Base-by-base conservation (phyloP, 2,888 invertebrate species). In the Thelaira solivaga region DNA sequence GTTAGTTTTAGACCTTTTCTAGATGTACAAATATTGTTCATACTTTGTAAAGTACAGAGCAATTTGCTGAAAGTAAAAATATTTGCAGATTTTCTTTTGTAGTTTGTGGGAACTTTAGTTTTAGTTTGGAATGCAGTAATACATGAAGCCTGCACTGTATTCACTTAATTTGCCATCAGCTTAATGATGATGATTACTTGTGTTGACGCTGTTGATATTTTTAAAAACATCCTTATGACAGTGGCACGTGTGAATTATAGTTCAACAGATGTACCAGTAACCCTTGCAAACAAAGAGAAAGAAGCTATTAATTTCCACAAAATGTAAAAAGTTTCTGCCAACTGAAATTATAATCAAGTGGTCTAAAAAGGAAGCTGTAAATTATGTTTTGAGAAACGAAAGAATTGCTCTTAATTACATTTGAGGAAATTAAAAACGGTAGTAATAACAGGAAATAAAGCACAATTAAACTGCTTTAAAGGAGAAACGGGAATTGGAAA, bases 161-260 rank as follows among this genome's bases (percentile, higher is more conserved):
- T 65, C 64, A 64, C 64, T 73, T 73, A 73, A 65, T 73, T 73
- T 73, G 64, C 31, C 57, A 41, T 57, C 16, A 71, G 61, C n/a
- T 51, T 41, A 18, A 55, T 29, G 31, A 16, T 26, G 55, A 55
- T 26, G 51, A 61, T 31, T 59, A n/a, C 16, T 29, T 41, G 31
- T 64, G 34, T 34, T 53, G 69, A 41, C 22, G 49, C 51, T 61
- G 39, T 68, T 68, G 36, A 55, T 68, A 64, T 55, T 39, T 39
- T 64, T 26, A 53, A 71, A 39, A 64, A 26, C 67, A 62, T 55
- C 49, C 43, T 49, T 43, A 62, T 72, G 67, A 72, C 72, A 72
- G n/a, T n/a, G 72, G 20, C 55, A 72, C 49, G 72, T 61, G 59
- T 71, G 59, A 24, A 65, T 67, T 53, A 71, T 51, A 45, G 64